Base-by-base conservation (phyloP, 1,140 invertebrate species). In the Drosophila burlai region DNA sequence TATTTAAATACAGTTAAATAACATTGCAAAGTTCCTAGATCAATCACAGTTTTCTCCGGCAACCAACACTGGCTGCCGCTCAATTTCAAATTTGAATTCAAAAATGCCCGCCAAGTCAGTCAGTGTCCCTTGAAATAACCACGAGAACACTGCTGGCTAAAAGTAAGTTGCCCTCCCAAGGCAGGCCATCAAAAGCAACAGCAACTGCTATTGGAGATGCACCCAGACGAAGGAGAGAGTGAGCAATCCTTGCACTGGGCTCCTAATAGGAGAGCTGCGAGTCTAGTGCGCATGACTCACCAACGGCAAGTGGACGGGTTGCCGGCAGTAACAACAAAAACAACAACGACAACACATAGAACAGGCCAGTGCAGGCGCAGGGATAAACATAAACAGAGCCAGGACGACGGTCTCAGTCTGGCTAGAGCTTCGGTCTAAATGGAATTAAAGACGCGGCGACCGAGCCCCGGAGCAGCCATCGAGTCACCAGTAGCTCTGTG, bases 361-460 rank as follows among this genome's bases (percentile, higher is more conserved):
- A 29, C 49, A 55, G 49, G 64, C 60, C 75, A 62, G 68, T 78
- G 75, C 75, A 78, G 75, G 75, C 85, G 71, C 81, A 89, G 66
- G n/a, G n/a, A 90, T 89, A 89, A 89, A 89, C 76, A 90, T 89
- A 89, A 90, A 89, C 85, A 90, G 81, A 87, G 82, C 66, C 74
- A 83, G 54, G 54, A 69, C 80, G 76, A 61, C 61, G 73, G 74
- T 31, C 47, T 21, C 50, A 78, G 75, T 78, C 74, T 54, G 49
- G 26, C 71, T 64, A 60, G 65, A 71, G 59, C 58, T 47, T 29
- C 36, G 78, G 47, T 59, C 71, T 81, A 84, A 89, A 81, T 77
- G 85, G 71, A 90, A 84, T 81, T 78, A 76, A 80, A 89, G 77
- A 73, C 61, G 61, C 61, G 34, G 74, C 81, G 31, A 45, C 62